Evolutionary conservation across 1,140 invertebrate species (phyloP).

Genomic region (Trialeurodes vaporariorum): DNA sequence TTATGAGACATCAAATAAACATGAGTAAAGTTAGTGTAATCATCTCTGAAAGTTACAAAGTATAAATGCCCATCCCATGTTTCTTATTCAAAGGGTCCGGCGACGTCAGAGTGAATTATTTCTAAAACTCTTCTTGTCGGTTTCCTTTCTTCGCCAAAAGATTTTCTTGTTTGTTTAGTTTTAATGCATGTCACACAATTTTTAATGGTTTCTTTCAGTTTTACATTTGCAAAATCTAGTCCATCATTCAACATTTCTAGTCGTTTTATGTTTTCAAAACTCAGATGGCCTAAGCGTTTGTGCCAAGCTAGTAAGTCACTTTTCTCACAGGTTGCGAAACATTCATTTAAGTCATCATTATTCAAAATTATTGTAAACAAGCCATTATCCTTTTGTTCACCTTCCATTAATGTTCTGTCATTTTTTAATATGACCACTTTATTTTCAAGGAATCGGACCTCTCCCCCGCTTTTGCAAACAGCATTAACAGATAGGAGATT

Average conservation of each 20-base stretch:
- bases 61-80: conserved; percentile 30
- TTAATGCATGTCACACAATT: conserved; percentile 25
- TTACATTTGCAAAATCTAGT: not conserved
- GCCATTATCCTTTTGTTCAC: no score
- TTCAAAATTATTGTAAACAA: no score
- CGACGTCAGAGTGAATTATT: conserved; percentile 32
- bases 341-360: no score
- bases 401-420: no score
- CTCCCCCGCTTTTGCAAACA: no score
- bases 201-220: not conserved
- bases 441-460: no score
- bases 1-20: conserved; percentile 35
- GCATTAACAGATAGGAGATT: no score
- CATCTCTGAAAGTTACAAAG: conserved; percentile 33
- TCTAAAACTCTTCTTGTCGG: conserved; percentile 22
- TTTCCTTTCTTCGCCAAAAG: conserved; percentile 21
- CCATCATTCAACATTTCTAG: conserved; percentile 6
- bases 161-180: conserved; percentile 24
- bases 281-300: conserved; percentile 6
- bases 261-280: not conserved
- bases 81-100: conserved; percentile 27
- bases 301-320: no score
- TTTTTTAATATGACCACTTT: no score
- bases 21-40: conserved; percentile 31
- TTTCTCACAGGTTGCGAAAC: no score